phyloP scores from a whole-genome alignment of 1,140 invertebrate species.

The Rhopalosiphum padi region DNA sequence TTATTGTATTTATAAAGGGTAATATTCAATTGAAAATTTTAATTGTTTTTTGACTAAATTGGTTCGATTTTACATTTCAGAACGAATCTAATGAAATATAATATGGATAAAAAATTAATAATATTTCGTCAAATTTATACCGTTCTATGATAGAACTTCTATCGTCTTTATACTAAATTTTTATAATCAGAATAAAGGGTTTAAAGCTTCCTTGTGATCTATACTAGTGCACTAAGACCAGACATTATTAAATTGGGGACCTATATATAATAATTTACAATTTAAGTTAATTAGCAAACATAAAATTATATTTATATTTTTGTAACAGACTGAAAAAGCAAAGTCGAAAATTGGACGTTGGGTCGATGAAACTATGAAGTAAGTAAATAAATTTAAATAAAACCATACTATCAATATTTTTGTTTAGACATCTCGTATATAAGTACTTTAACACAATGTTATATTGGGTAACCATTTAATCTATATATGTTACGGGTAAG shows the following conservation, averaged over 20 bases:
- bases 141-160: too few relatives aligned
- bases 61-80: neutral
- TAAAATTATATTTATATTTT: slow-evolving; percentile 9
- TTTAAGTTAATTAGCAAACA: neutral
- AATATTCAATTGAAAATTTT: neutral
- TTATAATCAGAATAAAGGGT: neutral
- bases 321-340: slow-evolving; percentile 13
- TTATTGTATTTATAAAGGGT: neutral
- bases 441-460: neutral
- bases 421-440: neutral
- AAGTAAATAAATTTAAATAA: slow-evolving; percentile 20
- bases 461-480: neutral
- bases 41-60: neutral
- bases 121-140: neutral
- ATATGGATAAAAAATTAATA: neutral
- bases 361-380: slow-evolving; percentile 54
- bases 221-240: neutral
- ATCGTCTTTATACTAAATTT: too few relatives aligned
- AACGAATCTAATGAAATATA: neutral
- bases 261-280: neutral
- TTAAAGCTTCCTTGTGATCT: neutral
- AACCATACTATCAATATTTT: neutral
- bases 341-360: slow-evolving; percentile 49
- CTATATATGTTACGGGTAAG: neutral
- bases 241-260: neutral